These are phyloP conservation scores for Eupleurogrammus muticus DNA, from an alignment of 2,797 vertebrate genomes.

Conservation along the genomic window DNA sequence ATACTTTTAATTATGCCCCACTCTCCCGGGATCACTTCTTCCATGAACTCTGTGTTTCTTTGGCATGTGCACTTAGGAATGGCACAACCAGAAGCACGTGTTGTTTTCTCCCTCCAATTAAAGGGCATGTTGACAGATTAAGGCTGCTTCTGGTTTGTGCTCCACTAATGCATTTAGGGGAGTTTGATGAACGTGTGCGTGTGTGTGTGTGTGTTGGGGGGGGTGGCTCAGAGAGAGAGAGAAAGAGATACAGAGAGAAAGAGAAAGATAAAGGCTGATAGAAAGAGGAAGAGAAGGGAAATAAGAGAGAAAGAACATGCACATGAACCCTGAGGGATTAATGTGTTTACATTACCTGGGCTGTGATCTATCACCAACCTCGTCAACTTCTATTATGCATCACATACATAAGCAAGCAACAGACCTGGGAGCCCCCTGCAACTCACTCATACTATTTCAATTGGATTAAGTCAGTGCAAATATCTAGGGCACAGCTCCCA, in stretches of 20 bases:
- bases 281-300: constrained; percentile 52
- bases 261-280: constrained; percentile 37
- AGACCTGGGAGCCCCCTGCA: constrained; percentile 75
- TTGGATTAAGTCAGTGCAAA: constrained; percentile 79
- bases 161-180: constrained; percentile 81
- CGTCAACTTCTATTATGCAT: constrained; percentile 82
- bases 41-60: constrained; percentile 70
- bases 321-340: constrained; percentile 80
- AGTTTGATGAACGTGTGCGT: constrained; percentile 70
- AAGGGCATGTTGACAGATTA: constrained; percentile 85
- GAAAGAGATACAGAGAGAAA: constrained; percentile 28
- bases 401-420: constrained; percentile 79
- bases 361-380: constrained; percentile 85
- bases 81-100: constrained; percentile 79
- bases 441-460: constrained; percentile 78
- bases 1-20: constrained; percentile 80
- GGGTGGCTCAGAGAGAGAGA: constrained; percentile 1
- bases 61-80: constrained; percentile 82
- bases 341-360: constrained; percentile 85
- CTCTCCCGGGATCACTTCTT: constrained; percentile 75
- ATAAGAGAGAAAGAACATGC: constrained; percentile 62
- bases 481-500: constrained; percentile 72
- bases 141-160: constrained; percentile 82
- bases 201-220: not conserved
- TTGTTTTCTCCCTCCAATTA: constrained; percentile 83